Base-by-base conservation (phyloP, 2,888 invertebrate genomes). In the Pseudococcus viburni region DNA sequence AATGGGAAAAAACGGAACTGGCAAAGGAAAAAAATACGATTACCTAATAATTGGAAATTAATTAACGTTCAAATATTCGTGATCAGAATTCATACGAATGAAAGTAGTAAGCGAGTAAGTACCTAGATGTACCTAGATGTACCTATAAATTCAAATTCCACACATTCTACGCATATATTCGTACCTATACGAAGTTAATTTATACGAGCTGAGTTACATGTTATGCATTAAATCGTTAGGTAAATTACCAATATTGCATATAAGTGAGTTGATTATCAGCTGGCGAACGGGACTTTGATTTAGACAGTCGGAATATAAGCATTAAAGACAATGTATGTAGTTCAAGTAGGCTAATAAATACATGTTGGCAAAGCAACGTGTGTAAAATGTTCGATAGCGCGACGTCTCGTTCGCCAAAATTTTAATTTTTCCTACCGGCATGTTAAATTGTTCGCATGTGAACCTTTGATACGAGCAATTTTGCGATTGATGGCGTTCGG, bases 171-270 rank as follows among this genome's bases (percentile, higher is more conserved):
- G 68, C 68, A 33, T 33, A 73, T 73, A 73, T 33, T 73, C 33
- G 26, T 33, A n/a, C n/a, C n/a, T n/a, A 33, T 33, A 33, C 26
- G 1, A 33, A 33, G 26, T 33, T 33, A 33, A 33, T 33, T 33
- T 33, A 33, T 73, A 73, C 15, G 8, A 12, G n/a, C 15, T 11
- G 22, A 12, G 26, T 15, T 73, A 73, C 68, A 73, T 15, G 68
- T 73, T 73, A 73, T 33, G 68, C 68, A 73, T 73, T 26, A 73
- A 26, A 33, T 73, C 68, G 33, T 11, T 73, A 0, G 26, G 33
- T 73, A 73, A 73, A 73, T 73, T 33, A 73, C 68, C 68, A 73
- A 73, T 73, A 73, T 73, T 73, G 68, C 68, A 73, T 73, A 73
- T 73, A 73, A 73, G 68, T 73, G 68, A 73, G 68, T 73, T 73